These are phyloP conservation scores for Agriopis marginaria DNA, from an alignment of 2,888 invertebrate genomes.

Conservation along the genomic window DNA sequence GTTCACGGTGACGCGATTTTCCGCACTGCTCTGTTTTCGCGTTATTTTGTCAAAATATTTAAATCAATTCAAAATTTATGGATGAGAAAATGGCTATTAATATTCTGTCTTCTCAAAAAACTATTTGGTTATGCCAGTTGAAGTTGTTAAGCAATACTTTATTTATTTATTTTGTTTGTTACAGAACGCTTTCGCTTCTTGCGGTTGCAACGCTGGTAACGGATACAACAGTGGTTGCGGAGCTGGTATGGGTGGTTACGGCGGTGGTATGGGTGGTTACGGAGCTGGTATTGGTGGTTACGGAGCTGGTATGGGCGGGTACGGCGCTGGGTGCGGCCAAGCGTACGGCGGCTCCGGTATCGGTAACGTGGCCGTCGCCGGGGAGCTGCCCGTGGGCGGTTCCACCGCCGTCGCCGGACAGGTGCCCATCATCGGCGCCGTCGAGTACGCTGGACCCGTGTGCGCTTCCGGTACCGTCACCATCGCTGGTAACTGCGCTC, in stretches of 20 bases:
- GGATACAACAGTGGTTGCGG: background rate
- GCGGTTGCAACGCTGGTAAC: background rate
- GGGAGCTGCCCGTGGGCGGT: slow-evolving; percentile 36
- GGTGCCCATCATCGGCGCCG: slow-evolving; percentile 47
- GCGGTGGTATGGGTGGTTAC: background rate
- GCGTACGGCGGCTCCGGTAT: slow-evolving; percentile 10
- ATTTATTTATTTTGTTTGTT: background rate
- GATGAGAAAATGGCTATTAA: no score
- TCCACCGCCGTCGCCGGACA: slow-evolving; percentile 33
- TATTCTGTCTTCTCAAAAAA: no score
- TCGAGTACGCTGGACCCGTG: slow-evolving; percentile 45
- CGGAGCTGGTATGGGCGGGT: background rate
- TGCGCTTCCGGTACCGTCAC: slow-evolving; percentile 43
- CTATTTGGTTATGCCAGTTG: no score
- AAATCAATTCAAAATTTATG: no score
- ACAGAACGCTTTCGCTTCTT: background rate
- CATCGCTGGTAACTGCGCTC: slow-evolving; percentile 44
- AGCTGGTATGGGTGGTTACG: background rate
- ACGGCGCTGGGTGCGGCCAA: slow-evolving; percentile 28
- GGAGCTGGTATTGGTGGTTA: background rate
- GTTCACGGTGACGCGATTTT: no score
- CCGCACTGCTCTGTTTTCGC: no score
- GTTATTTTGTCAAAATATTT: no score
- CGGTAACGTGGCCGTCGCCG: slow-evolving; percentile 38
- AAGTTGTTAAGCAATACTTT: no score